Base-by-base conservation (phyloP, 2,797 vertebrate genomes). In the Squalus acanthias region DNA sequence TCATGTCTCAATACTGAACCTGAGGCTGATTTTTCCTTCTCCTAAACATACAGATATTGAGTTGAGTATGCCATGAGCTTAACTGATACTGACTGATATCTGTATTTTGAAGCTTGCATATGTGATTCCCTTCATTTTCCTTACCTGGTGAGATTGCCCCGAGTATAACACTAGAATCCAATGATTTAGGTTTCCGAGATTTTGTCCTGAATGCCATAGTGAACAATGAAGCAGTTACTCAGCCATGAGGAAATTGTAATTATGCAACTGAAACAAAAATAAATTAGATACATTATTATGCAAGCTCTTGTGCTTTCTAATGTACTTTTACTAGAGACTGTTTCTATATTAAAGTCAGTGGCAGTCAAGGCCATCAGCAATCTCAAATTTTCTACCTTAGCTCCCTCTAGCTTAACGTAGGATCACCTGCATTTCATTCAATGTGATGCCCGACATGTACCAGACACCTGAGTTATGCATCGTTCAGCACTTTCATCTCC, bases 61-160 rank as follows among this genome's bases (percentile, higher is more conserved):
- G 87, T 63, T 63, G 29, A 91, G 15, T 39, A 93, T 93, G 91
- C n/a, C 91, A 39, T 60, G 4, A n/a, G 33, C 22, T 67, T 24
- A 93, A 93, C 70, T 33, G 29, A 70, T 69, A n/a, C 39, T 95
- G 17, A 50, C 17, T 26, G 10, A 70, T 29, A 57, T 74, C 53
- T 33, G 29, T 60, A 95, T 74, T 72, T 26, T 72, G 46, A 95
- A 95, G 69, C 5, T 29, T 74, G 53, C 50, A 33, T 20, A 76
- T 33, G 94, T 53, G 29, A 67, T 67, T 67, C 17, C 22, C 39
- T 67, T 69, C 46, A 67, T 93, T 93, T 74, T 72, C 26, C 94
- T 20, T 74, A 95, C 94, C 94, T 76, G 69, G 94, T 53, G 94
- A 95, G 70, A 60, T 10, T 74, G 94, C 70, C 94, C 50, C 94